These are phyloP conservation scores for Drosophila putrida DNA, from an alignment of 2,888 invertebrate genomes.

Conservation along the genomic window DNA sequence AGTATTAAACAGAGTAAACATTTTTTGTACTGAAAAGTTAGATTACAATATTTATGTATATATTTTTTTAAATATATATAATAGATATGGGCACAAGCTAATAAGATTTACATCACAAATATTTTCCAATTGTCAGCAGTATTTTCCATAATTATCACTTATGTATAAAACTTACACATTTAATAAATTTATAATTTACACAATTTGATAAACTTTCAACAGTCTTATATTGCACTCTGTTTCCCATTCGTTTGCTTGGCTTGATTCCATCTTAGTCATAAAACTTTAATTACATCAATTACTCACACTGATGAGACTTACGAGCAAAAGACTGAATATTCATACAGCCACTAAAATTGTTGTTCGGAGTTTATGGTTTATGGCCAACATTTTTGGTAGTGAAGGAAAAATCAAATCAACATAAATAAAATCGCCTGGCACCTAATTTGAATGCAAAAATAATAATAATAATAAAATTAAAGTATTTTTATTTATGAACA, in stretches of 20 bases:
- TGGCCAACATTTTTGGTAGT: constrained; percentile 25
- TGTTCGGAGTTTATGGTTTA: constrained; percentile 13
- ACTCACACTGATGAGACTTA: constrained; percentile 31
- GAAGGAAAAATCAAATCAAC: constrained; percentile 49
- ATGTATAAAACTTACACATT: neutral
- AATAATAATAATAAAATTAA: constrained; percentile 50
- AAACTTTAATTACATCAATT: constrained; percentile 22
- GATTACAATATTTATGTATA: neutral
- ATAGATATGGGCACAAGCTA: neutral
- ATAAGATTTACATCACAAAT: neutral
- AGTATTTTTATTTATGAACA: constrained; percentile 41
- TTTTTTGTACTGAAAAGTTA: too few species aligned
- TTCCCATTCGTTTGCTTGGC: neutral
- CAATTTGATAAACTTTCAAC: neutral
- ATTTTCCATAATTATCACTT: neutral
- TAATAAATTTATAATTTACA: neutral
- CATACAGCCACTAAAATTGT: constrained; percentile 14
- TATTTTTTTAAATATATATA: neutral
- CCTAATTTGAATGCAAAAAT: constrained; percentile 72
- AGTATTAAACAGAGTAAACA: too few species aligned
- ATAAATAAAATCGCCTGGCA: constrained; percentile 75
- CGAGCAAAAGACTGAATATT: constrained; percentile 9
- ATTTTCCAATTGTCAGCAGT: neutral
- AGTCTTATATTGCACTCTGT: constrained; percentile 1
- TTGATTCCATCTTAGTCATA: constrained; percentile 7